A percentile compares a stretch with the other conserved stretches of the same genome.
Conservation (phyloP, 2,888 invertebrate genomes). For the Pinctada fucata region DNA sequence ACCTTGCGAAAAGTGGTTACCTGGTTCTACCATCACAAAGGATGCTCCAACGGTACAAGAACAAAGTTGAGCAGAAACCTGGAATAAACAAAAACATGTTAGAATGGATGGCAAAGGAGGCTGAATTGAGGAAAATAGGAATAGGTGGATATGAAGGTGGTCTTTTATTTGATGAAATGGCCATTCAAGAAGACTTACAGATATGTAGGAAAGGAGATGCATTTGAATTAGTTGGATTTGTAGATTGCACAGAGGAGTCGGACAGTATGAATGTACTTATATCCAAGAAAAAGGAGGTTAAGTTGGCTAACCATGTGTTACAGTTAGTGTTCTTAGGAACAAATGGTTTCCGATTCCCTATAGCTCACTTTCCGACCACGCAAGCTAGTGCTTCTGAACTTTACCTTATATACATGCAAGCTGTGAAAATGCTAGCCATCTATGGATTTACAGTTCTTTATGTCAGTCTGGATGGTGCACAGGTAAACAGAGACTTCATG, state of each 20-base stretch:
- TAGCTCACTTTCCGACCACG: slow-evolving; percentile 14
- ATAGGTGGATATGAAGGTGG: slow-evolving; percentile 44
- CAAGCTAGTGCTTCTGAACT: slow-evolving; percentile 18
- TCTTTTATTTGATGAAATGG: slow-evolving; percentile 47
- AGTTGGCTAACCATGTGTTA: slow-evolving; percentile 12
- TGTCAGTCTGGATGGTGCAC: slow-evolving; percentile 35
- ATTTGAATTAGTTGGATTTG: slow-evolving; percentile 23
- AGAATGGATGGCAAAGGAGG: slow-evolving; percentile 51
- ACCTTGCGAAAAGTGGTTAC: slow-evolving; percentile 30
- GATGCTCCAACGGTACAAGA: slow-evolving; percentile 36
- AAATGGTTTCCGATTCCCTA: slow-evolving; percentile 14
- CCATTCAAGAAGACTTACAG: slow-evolving; percentile 41
- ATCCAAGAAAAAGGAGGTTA: not conserved
- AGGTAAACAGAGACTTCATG: slow-evolving; percentile 31
- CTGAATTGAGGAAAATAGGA: slow-evolving; percentile 28
- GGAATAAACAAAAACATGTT: slow-evolving; percentile 42
- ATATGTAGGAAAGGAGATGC: slow-evolving; percentile 2
- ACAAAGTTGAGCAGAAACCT: slow-evolving; percentile 38
- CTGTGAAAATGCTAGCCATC: slow-evolving; percentile 17
- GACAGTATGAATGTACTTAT: not conserved
- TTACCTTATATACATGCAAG: slow-evolving; percentile 19
- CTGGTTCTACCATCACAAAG: slow-evolving; percentile 41
- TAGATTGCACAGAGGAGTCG: not conserved
- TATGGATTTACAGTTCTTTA: slow-evolving; percentile 33
- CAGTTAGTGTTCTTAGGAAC: slow-evolving; percentile 15